phyloP scores from a whole-genome alignment of 2,888 invertebrate species.

The Trissolcus japonicus region DNA sequence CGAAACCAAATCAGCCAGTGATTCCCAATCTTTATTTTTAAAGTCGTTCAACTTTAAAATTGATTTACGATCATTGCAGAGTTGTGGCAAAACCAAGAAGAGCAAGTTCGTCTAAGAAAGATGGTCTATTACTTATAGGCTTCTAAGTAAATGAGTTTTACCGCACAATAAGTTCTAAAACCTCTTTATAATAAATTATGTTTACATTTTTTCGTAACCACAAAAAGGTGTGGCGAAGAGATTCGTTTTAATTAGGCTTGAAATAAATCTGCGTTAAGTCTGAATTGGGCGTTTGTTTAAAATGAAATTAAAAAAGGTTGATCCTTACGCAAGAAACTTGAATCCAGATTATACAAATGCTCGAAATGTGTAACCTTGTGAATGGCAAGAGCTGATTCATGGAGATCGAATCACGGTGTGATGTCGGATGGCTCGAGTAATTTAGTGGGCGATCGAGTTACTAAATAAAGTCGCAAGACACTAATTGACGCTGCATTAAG shows the following conservation, averaged over 20 bases:
- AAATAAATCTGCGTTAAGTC: slow-evolving; percentile 22
- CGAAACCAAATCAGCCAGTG: slow-evolving; percentile 1
- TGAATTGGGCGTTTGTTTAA: neutral
- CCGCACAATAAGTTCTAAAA: too few species aligned
- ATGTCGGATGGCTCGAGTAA: slow-evolving; percentile 58
- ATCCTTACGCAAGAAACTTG: slow-evolving; percentile 49
- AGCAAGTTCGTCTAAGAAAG: neutral
- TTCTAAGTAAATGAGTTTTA: too few species aligned
- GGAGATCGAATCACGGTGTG: slow-evolving; percentile 62
- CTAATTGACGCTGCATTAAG: slow-evolving; percentile 57
- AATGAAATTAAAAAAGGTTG: slow-evolving; percentile 23
- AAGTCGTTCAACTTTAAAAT: too few species aligned
- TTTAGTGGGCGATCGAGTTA: slow-evolving; percentile 62
- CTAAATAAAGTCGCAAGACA: slow-evolving; percentile 63
- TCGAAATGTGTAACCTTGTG: slow-evolving; percentile 47
- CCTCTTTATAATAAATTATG: too few species aligned
- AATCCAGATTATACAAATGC: slow-evolving; percentile 56
- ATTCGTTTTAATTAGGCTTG: slow-evolving; percentile 29
- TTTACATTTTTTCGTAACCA: too few species aligned
- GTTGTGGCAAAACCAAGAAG: slow-evolving; percentile 15
- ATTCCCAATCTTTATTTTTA: neutral
- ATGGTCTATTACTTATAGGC: too few species aligned
- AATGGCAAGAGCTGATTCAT: slow-evolving; percentile 51
- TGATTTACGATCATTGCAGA: slow-evolving; percentile 16
- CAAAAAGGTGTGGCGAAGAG: too few species aligned